Conservation (phyloP, 2,113 vertebrate genomes). For the Pachycephala philippinensis region DNA sequence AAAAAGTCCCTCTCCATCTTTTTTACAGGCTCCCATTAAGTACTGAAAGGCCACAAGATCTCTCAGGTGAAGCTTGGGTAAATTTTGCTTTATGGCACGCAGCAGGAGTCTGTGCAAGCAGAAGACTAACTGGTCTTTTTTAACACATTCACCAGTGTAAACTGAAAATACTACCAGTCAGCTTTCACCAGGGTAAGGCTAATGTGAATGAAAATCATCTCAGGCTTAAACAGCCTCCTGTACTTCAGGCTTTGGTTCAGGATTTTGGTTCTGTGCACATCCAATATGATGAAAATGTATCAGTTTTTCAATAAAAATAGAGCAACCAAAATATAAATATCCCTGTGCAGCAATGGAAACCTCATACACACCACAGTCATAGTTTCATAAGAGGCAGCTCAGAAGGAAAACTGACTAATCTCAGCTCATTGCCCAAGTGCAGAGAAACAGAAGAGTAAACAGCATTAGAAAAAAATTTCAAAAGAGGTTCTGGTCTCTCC, state of each 20-base stretch:
- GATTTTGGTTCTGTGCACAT: background rate
- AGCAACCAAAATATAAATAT: background rate
- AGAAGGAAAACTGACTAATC: conserved; percentile 28
- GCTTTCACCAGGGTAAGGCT: background rate
- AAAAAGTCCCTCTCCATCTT: background rate
- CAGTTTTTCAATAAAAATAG: background rate
- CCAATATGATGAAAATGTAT: background rate
- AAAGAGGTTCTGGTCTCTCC: background rate
- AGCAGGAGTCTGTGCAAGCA: background rate
- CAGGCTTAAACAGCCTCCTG: background rate
- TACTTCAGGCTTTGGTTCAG: background rate
- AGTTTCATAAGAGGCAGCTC: background rate
- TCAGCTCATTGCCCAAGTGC: background rate
- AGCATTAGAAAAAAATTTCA: background rate
- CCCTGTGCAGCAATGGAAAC: background rate
- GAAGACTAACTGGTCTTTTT: background rate
- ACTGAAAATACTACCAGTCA: background rate
- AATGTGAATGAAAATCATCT: background rate
- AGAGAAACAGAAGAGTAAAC: background rate
- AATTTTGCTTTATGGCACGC: background rate
- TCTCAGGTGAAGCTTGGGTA: background rate
- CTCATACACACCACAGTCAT: background rate
- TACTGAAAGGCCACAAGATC: background rate
- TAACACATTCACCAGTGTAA: background rate
- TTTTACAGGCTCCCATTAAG: background rate